Percentiles rank a stretch among this genome's conserved stretches.
Conservation (phyloP, 1,140 invertebrate genomes). For the Onthophagus taurus region DNA sequence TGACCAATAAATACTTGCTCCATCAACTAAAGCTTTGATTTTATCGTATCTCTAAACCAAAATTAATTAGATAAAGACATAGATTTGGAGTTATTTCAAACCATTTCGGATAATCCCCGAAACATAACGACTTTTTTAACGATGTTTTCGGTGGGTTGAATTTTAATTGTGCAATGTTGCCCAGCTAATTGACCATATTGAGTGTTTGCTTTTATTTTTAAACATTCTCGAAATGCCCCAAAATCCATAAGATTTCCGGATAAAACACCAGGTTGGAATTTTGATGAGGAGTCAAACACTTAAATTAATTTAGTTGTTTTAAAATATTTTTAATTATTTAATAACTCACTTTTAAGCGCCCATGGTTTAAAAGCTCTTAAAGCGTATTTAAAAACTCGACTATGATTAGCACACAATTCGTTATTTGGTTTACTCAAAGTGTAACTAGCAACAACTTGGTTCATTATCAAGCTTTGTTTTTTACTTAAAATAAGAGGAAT, state of each 20-base stretch:
- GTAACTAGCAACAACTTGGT: conserved; percentile 25
- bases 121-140: conserved; percentile 20
- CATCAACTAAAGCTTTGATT: conserved; percentile 15
- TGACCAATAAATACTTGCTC: conserved; percentile 20
- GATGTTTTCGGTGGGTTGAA: conserved; percentile 18
- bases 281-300: conserved; percentile 33
- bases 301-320: conserved; percentile 4
- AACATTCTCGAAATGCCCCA: conserved; percentile 23
- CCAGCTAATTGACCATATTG: conserved; percentile 21
- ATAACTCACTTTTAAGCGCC: conserved; percentile 27
- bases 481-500: conserved; percentile 27
- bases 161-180: conserved; percentile 20
- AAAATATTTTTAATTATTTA: neutral
- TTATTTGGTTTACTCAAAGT: conserved; percentile 20
- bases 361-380: conserved; percentile 28
- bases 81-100: too few relatives aligned
- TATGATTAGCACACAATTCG: conserved; percentile 22
- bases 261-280: conserved; percentile 23
- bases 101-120: conserved; percentile 21
- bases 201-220: conserved; percentile 20
- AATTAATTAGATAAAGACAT: too few relatives aligned
- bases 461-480: conserved; percentile 26
- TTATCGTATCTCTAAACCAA: conserved; percentile 19
- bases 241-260: conserved; percentile 21
- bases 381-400: conserved; percentile 20